Percentiles rank a stretch among this genome's conserved stretches.
Conservation (phyloP, 1,140 invertebrate species). For the Halictus rubicundus region DNA sequence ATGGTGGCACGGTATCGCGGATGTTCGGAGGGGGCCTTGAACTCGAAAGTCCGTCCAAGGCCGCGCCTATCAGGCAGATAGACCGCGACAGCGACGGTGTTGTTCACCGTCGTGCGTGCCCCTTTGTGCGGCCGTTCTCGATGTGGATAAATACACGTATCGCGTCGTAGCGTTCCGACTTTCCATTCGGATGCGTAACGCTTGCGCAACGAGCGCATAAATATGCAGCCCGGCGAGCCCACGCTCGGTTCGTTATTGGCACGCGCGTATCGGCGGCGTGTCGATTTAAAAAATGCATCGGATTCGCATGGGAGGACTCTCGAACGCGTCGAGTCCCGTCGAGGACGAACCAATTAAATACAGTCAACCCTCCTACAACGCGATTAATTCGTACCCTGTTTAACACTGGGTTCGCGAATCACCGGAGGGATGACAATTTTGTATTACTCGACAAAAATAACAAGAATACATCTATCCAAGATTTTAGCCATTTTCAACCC, state of each 20-base stretch:
- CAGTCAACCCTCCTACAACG: too few species aligned
- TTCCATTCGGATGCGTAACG: constrained; percentile 19
- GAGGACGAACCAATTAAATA: neutral
- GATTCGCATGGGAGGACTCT: neutral
- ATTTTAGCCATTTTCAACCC: too few species aligned
- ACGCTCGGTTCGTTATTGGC: constrained; percentile 7
- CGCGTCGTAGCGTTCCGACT: constrained; percentile 1
- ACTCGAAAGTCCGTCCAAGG: constrained; percentile 24
- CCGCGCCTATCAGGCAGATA: constrained; percentile 6
- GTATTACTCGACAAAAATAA: too few species aligned
- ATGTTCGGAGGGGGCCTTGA: neutral
- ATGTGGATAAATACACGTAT: constrained; percentile 4
- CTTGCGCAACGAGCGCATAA: constrained; percentile 27
- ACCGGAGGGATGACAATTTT: too few species aligned
- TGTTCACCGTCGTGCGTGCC: neutral
- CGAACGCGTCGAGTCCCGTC: neutral
- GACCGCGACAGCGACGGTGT: neutral
- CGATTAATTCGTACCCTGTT: too few species aligned
- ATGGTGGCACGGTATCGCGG: neutral
- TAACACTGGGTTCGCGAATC: too few species aligned
- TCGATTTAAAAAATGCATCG: neutral
- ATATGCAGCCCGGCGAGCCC: constrained; percentile 15
- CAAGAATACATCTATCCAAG: too few species aligned
- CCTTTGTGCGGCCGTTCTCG: neutral
- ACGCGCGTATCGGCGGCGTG: constrained; percentile 1